Conservation (phyloP, 2,113 vertebrate species). For the Solenodon paradoxus region DNA sequence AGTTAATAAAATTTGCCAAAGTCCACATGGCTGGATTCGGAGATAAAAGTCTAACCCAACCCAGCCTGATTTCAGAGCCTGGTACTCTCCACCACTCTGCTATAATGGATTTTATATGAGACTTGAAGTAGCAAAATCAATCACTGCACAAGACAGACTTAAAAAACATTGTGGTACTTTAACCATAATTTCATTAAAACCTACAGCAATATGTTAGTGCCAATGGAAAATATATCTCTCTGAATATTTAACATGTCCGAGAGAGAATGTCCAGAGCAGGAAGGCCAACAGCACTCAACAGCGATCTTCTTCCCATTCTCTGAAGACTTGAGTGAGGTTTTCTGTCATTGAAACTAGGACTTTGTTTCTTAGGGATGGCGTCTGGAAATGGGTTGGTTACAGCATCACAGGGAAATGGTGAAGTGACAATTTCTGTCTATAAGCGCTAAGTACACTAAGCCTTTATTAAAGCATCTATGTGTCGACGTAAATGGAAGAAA, state of each 20-base stretch:
- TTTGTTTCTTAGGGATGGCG: not conserved
- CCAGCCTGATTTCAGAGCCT: not conserved
- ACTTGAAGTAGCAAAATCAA: conserved; percentile 28
- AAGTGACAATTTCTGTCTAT: not conserved
- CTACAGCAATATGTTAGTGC: not conserved
- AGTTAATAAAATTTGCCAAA: not conserved
- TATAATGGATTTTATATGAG: conserved; percentile 44
- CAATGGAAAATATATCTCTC: not conserved
- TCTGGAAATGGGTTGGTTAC: not conserved
- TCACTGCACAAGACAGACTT: conserved; percentile 19
- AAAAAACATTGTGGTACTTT: not conserved
- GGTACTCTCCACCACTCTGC: not conserved
- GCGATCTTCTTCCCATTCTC: not conserved
- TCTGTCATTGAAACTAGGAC: not conserved
- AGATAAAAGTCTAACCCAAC: not conserved
- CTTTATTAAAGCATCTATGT: conserved; percentile 3
- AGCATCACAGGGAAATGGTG: not conserved
- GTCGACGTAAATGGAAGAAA: not conserved
- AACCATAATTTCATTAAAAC: conserved; percentile 34
- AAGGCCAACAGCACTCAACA: not conserved
- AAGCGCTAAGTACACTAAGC: not conserved
- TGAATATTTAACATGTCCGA: not conserved
- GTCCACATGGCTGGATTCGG: not conserved
- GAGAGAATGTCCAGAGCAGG: not conserved
- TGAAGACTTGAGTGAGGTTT: not conserved